Conservation (phyloP, 53 echinoderm and acorn worm species). For the Holothuria scabra region DNA sequence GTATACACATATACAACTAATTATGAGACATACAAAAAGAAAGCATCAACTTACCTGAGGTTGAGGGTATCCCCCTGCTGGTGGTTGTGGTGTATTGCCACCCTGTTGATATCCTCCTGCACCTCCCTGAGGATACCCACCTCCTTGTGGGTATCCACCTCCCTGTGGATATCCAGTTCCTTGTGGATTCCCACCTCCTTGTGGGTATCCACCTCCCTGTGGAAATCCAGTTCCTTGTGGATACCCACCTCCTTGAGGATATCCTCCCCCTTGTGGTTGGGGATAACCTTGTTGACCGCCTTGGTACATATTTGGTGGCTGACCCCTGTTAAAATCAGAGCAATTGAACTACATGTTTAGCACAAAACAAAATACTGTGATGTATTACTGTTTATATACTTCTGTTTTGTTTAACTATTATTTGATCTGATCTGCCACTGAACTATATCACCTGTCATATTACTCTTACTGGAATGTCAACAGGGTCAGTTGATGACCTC, state of each 20-base stretch:
- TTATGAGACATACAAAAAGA: too few species aligned
- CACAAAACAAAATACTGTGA: background rate
- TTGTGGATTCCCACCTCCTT: background rate
- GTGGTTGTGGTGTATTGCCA: background rate
- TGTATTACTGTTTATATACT: too few species aligned
- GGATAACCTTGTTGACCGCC: conserved; percentile 34
- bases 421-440: too few species aligned
- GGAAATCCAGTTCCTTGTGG: conserved; percentile 50
- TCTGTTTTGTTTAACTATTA: too few species aligned
- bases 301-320: background rate
- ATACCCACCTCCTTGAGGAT: conserved; percentile 55
- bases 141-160: background rate
- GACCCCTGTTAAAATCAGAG: too few species aligned
- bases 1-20: too few species aligned
- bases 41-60: background rate
- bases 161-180: background rate
- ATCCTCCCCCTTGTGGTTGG: conserved; percentile 52
- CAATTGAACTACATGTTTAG: background rate
- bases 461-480: too few species aligned
- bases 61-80: conserved; percentile 14
- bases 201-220: conserved; percentile 30
- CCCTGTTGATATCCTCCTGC: conserved; percentile 42
- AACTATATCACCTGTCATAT: too few species aligned
- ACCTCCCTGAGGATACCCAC: background rate
- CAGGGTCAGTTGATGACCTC: too few species aligned